Evolutionary conservation across 2,113 vertebrate genomes (phyloP).

Genomic region (Microcebus lehilahytsara): DNA sequence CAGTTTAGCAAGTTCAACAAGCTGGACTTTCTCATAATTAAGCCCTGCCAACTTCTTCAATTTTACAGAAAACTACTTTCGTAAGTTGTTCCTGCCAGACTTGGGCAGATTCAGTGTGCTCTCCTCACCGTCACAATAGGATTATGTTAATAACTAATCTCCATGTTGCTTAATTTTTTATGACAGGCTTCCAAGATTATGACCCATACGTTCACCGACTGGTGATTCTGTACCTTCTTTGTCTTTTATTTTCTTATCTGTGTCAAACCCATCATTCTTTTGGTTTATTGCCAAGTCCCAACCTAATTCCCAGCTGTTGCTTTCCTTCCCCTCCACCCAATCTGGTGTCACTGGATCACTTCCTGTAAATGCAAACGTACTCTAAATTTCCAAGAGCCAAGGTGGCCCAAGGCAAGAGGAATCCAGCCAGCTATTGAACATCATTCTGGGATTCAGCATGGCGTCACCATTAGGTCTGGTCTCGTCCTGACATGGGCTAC

Average conservation of each 20-base stretch:
- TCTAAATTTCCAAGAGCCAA: neutral
- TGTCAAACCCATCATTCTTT: neutral
- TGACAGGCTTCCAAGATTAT: neutral
- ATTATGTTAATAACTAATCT: neutral
- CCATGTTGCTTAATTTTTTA: neutral
- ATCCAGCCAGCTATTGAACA: neutral
- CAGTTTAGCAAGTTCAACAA: neutral
- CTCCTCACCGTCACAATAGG: neutral
- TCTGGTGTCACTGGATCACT: neutral
- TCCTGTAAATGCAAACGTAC: neutral
- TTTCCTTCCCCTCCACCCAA: neutral
- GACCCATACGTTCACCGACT: neutral
- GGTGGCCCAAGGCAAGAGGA: neutral
- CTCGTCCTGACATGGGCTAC: neutral
- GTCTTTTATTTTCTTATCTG: neutral
- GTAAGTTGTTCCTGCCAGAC: neutral
- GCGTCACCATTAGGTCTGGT: neutral
- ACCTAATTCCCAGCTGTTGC: neutral
- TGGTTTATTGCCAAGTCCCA: neutral
- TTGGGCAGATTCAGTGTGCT: accelerated
- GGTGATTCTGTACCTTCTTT: neutral
- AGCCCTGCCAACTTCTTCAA: neutral
- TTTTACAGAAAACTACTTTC: neutral
- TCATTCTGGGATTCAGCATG: neutral
- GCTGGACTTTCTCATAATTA: neutral